Conservation (phyloP, 1,140 invertebrate genomes). For the Maniola jurtina region DNA sequence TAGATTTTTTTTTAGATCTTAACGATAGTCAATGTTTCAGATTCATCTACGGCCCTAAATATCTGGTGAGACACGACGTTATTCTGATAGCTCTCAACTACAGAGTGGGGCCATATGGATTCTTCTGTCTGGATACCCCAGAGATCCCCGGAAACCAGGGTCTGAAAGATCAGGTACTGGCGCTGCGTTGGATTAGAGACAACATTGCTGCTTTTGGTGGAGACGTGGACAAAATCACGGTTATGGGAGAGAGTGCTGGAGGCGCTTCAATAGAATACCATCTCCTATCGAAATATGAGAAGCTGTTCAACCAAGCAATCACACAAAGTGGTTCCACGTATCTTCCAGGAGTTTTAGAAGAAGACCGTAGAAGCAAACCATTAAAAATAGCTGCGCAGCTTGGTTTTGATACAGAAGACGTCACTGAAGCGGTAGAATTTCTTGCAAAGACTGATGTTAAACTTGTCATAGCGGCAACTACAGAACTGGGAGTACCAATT, state of each 20-base stretch:
- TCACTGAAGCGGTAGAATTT: slow-evolving; percentile 30
- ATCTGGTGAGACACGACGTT: slow-evolving; percentile 78
- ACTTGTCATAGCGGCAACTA: slow-evolving; percentile 30
- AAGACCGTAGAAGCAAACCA: slow-evolving; percentile 18
- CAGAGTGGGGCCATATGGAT: slow-evolving; percentile 82
- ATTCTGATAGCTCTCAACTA: slow-evolving; percentile 82
- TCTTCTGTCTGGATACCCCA: slow-evolving; percentile 83
- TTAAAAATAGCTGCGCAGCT: slow-evolving; percentile 37
- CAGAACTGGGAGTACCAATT: slow-evolving; percentile 9
- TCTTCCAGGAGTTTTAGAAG: slow-evolving; percentile 12
- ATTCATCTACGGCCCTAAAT: slow-evolving; percentile 72
- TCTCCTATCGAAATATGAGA: slow-evolving; percentile 41
- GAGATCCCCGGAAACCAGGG: slow-evolving; percentile 85
- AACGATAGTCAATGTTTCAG: neutral
- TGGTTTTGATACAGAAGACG: slow-evolving; percentile 33
- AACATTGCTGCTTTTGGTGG: slow-evolving; percentile 86
- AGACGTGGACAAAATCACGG: slow-evolving; percentile 81
- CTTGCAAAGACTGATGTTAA: slow-evolving; percentile 23
- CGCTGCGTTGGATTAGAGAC: slow-evolving; percentile 82
- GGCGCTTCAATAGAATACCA: slow-evolving; percentile 57
- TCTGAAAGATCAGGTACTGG: slow-evolving; percentile 84
- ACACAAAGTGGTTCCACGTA: slow-evolving; percentile 39
- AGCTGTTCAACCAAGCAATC: slow-evolving; percentile 45
- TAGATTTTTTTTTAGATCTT: no score
- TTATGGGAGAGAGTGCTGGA: slow-evolving; percentile 85